Percentiles rank a stretch among this genome's conserved stretches.
phyloP scores from a whole-genome alignment of 2,113 vertebrate species.

The Columbina picui region DNA sequence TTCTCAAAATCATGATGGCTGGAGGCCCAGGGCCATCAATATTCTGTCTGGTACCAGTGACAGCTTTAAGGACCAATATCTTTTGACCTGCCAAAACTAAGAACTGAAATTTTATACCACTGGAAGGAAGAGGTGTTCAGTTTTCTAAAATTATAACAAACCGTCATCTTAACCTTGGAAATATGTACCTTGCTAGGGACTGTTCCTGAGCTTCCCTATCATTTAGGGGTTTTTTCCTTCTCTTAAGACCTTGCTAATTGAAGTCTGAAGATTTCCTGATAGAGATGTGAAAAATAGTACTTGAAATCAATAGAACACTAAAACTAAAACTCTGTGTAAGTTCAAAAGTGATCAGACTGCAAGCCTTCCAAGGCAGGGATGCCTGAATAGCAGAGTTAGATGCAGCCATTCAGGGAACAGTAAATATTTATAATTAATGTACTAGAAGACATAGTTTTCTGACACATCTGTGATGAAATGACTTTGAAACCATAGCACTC shows the following conservation, averaged over 20 bases:
- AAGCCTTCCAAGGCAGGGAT: background rate
- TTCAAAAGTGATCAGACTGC: background rate
- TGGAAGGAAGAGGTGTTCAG: background rate
- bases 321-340: background rate
- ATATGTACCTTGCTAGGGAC: background rate
- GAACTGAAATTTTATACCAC: background rate
- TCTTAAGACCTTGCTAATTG: background rate
- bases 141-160: background rate
- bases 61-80: constrained; percentile 25
- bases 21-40: constrained; percentile 11
- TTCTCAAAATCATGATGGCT: background rate
- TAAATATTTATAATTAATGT: background rate
- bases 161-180: background rate
- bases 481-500: background rate
- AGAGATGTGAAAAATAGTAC: background rate
- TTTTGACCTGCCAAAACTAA: background rate
- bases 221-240: background rate
- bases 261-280: background rate
- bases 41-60: constrained; percentile 4
- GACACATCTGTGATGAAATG: background rate
- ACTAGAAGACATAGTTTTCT: background rate
- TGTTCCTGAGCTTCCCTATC: background rate
- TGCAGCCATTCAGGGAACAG: background rate
- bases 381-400: background rate
- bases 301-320: background rate